Percentiles rank a stretch among this genome's conserved stretches.
Conservation (phyloP, 1,140 invertebrate genomes). For the Philotrypesis tridentata region DNA sequence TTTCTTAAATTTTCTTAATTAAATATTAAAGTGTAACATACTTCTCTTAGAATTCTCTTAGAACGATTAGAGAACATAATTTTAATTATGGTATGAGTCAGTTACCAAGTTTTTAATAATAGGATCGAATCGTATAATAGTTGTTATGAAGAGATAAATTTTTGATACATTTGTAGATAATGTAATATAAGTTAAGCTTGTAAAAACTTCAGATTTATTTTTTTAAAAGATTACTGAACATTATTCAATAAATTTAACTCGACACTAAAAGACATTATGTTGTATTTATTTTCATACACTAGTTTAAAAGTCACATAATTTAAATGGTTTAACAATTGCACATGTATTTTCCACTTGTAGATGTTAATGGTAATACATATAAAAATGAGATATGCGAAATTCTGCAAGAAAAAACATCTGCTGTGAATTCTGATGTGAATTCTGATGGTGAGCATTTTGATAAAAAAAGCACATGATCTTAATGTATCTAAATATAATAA, state of each 20-base stretch:
- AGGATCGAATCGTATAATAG: too few species aligned
- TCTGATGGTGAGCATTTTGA: background rate
- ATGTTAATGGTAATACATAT: background rate
- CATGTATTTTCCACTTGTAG: background rate
- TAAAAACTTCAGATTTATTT: background rate
- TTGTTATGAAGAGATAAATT: background rate
- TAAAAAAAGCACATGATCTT: background rate
- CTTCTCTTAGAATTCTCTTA: too few species aligned
- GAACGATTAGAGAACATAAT: too few species aligned
- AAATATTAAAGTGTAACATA: too few species aligned
- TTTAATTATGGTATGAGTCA: too few species aligned
- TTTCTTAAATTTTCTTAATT: too few species aligned
- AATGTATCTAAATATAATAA: background rate
- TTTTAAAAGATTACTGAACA: background rate
- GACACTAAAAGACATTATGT: background rate
- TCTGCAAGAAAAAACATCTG: background rate
- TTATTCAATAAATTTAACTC: background rate
- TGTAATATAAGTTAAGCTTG: too few species aligned
- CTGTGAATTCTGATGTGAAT: too few species aligned
- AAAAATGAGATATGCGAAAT: background rate
- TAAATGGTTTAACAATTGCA: too few species aligned
- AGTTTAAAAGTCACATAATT: too few species aligned
- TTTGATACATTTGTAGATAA: background rate
- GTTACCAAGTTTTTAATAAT: too few species aligned
- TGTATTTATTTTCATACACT: too few species aligned